These are phyloP conservation scores for Echinops telfairi DNA, from an alignment of 2,113 vertebrate species.

Conservation along the genomic window DNA sequence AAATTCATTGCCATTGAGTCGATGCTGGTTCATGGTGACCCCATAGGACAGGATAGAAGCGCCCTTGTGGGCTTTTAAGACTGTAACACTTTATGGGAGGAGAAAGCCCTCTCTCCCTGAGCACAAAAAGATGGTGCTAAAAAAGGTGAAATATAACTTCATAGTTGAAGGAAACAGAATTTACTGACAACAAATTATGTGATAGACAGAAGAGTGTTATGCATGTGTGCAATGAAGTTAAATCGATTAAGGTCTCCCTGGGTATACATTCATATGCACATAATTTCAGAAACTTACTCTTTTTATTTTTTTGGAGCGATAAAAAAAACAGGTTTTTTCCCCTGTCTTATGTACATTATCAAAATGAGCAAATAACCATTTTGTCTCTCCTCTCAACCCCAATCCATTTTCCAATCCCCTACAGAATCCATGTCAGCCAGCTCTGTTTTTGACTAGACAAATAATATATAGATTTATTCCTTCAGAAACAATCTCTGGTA, in stretches of 20 bases:
- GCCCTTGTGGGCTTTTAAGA: too few species aligned
- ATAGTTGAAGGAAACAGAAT: slow-evolving; percentile 53
- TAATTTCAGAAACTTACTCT: slow-evolving; percentile 43
- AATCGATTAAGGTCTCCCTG: slow-evolving; percentile 23
- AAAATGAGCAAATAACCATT: slow-evolving; percentile 60
- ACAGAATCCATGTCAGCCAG: slow-evolving; percentile 28
- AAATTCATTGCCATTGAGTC: too few species aligned
- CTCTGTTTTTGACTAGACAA: slow-evolving; percentile 75
- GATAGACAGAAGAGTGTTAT: neutral
- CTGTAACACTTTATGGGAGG: too few species aligned
- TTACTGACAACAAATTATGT: neutral
- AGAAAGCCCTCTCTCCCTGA: too few species aligned
- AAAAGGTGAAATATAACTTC: slow-evolving; percentile 35
- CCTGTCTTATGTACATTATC: slow-evolving; percentile 32
- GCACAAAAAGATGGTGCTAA: neutral
- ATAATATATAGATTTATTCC: slow-evolving; percentile 86
- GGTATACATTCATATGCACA: neutral
- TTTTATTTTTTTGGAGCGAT: neutral
- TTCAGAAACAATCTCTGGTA: slow-evolving; percentile 86
- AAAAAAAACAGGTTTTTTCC: slow-evolving; percentile 30
- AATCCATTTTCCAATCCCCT: slow-evolving; percentile 19
- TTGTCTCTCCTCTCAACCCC: slow-evolving; percentile 70
- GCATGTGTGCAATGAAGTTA: slow-evolving; percentile 25
- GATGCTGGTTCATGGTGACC: too few species aligned
- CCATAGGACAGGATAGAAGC: too few species aligned